These are phyloP conservation scores for Lemur catta DNA, from an alignment of 2,797 vertebrate genomes.

Conservation along the genomic window DNA sequence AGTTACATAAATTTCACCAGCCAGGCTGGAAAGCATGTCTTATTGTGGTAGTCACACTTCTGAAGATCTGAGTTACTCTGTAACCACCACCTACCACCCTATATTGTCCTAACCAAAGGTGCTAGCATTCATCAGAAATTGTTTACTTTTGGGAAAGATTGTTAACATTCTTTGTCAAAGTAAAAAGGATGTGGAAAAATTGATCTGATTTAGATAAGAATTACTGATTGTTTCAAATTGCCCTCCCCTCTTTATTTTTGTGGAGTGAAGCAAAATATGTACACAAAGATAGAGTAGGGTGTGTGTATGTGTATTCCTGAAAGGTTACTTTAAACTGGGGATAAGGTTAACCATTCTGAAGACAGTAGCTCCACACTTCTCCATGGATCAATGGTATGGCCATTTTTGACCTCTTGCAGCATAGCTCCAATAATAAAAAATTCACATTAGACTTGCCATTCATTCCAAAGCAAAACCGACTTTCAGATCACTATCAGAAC, in stretches of 20 bases:
- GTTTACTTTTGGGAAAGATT: slow-evolving; percentile 17
- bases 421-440: slow-evolving; percentile 36
- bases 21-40: slow-evolving; percentile 26
- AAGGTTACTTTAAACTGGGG: background rate
- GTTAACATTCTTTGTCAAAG: background rate
- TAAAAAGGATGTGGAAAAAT: background rate
- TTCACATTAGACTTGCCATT: slow-evolving; percentile 49
- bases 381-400: background rate
- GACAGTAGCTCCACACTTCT: slow-evolving; percentile 18
- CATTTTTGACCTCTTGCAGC: slow-evolving; percentile 38
- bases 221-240: slow-evolving; percentile 25
- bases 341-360: background rate
- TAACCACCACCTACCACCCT: background rate
- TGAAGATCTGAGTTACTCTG: slow-evolving; percentile 10
- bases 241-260: background rate
- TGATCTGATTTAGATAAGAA: slow-evolving; percentile 35
- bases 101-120: background rate
- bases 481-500: slow-evolving; percentile 68
- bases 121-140: background rate
- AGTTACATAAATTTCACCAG: background rate
- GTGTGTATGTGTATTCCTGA: background rate
- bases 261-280: background rate
- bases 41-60: background rate
- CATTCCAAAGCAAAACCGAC: slow-evolving; percentile 55
- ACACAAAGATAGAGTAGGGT: background rate